Evolutionary conservation across 2,113 vertebrate species (phyloP).

Genomic region (Eptesicus fuscus): DNA sequence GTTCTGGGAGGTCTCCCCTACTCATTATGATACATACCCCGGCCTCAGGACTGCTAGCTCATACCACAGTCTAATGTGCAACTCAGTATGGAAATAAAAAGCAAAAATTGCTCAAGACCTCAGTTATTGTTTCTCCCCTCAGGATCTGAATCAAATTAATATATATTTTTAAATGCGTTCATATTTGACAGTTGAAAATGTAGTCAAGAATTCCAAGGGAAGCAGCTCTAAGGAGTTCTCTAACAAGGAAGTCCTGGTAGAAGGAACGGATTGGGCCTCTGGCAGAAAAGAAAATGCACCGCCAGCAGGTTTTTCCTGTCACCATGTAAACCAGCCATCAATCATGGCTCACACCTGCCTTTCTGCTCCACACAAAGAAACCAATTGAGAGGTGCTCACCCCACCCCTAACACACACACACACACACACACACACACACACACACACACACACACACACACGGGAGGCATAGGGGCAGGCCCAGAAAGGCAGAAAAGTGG

Average conservation of each 20-base stretch:
- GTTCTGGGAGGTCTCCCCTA: neutral
- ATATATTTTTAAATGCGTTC: slow-evolving; percentile 2
- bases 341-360: neutral
- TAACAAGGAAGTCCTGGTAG: neutral
- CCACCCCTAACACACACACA: neutral
- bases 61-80: neutral
- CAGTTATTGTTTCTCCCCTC: neutral
- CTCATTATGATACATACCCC: neutral
- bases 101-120: neutral
- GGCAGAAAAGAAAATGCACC: neutral
- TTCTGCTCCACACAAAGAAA: neutral
- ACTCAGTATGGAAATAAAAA: slow-evolving; percentile 3
- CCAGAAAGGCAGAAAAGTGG: neutral
- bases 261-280: neutral
- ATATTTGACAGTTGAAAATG: slow-evolving; percentile 29
- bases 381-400: neutral
- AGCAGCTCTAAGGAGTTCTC: neutral
- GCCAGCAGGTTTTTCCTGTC: neutral
- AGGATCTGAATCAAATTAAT: neutral
- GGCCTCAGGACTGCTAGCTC: neutral
- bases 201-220: neutral
- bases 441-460: too few species aligned
- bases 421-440: too few species aligned
- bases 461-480: neutral
- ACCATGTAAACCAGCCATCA: neutral